Conservation (phyloP, 1,140 invertebrate species). For the Trichonephila clavipes region DNA sequence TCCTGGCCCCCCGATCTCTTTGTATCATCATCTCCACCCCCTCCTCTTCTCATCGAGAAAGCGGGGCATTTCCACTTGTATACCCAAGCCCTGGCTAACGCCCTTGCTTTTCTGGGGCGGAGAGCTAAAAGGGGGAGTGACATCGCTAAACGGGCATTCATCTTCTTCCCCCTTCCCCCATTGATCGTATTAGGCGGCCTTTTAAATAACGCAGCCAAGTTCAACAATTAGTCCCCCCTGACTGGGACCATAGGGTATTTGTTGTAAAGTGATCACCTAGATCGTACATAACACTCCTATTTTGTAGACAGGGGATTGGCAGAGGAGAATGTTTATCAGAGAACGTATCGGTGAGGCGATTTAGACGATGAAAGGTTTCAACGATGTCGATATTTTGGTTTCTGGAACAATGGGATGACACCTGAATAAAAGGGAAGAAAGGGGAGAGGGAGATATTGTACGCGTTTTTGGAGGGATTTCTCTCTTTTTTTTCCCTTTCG, state of each 20-base stretch:
- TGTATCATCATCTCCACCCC: slow-evolving; percentile 53
- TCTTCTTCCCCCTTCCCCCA: slow-evolving; percentile 43
- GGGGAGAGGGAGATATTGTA: not conserved
- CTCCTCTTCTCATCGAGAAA: slow-evolving; percentile 17
- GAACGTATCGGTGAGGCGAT: slow-evolving; percentile 1
- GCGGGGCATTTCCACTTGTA: slow-evolving; percentile 64
- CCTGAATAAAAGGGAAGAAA: not conserved
- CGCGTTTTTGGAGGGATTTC: not conserved
- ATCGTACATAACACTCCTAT: slow-evolving; percentile 64
- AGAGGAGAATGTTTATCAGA: not conserved
- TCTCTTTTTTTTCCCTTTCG: no score
- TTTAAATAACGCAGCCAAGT: slow-evolving; percentile 75
- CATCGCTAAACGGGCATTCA: slow-evolving; percentile 73
- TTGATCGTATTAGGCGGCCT: slow-evolving; percentile 73
- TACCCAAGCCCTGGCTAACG: slow-evolving; percentile 37
- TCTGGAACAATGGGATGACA: slow-evolving; percentile 10
- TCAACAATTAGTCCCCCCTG: slow-evolving; percentile 72
- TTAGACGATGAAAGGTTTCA: not conserved
- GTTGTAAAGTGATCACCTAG: slow-evolving; percentile 66
- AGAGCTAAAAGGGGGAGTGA: slow-evolving; percentile 35
- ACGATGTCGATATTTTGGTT: slow-evolving; percentile 32
- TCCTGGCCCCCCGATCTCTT: slow-evolving; percentile 51
- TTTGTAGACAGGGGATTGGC: not conserved
- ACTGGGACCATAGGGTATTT: slow-evolving; percentile 73
- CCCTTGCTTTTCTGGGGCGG: slow-evolving; percentile 24